Base-by-base conservation (phyloP, 2,797 vertebrate species). In the Otolemur crassicaudatus region DNA sequence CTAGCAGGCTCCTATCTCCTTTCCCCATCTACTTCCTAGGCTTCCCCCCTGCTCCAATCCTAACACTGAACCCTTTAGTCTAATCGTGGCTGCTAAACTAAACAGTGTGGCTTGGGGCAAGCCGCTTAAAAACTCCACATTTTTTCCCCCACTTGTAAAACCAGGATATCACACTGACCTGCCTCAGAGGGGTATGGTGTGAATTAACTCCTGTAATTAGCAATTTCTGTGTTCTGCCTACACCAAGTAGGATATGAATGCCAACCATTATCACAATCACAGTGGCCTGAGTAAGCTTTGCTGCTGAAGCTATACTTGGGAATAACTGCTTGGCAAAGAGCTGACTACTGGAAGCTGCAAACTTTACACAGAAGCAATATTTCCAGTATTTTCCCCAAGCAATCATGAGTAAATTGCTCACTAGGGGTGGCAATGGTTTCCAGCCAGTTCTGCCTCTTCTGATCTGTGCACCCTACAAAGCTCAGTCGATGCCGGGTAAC, bases 351-450 rank as follows among this genome's bases (percentile, higher is more conserved):
- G 81, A 97, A 97, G 97, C 92, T 97, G 97, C 92, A 98, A 98
- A 98, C 94, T 98, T 98, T 97, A 97, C 96, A 98, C 79, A 96
- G 90, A 98, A 98, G 94, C 90, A 98, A 81, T 98, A 98, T 98
- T 98, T 98, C 97, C 97, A 98, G 94, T 96, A 92, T 98, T 98
- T 98, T 97, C 97, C 97, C 98, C 97, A 91, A 97, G 98, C 98
- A 98, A 97, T 98, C 98, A 98, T 94, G 91, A 98, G 96, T 96
- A 98, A 98, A 98, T 96, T 98, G 98, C 95, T 98, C 98, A 98
- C 98, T 98, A 93, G 97, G 98, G 98, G 98, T 85, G 19, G 98
- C 97, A 97, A 98, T 97, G 98, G 98, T 98, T 98, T 98, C 97
- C 94, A 98, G 97, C 97, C 97, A 97, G 97, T 95, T 97, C 94